A percentile compares a stretch with the other conserved stretches of the same genome.
Evolutionary conservation across 2,888 invertebrate species (phyloP).

Genomic region (Leptinotarsa rubiginosa): DNA sequence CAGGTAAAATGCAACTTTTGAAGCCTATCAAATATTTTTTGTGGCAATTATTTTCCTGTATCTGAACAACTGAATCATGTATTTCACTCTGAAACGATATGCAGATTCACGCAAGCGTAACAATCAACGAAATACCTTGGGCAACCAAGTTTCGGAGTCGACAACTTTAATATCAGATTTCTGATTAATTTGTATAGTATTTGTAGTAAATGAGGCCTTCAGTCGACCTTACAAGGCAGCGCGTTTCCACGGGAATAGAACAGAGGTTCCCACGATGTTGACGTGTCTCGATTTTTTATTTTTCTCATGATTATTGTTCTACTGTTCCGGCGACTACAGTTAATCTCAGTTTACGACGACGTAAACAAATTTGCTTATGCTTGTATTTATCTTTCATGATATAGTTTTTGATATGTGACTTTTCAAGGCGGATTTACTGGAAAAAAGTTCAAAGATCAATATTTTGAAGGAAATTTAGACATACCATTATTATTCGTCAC

Average conservation of each 20-base stretch:
- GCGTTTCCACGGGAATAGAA: conserved; percentile 54
- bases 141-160: neutral
- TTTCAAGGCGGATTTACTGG: too few species aligned
- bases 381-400: conserved; percentile 24
- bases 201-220: conserved; percentile 43
- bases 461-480: too few species aligned
- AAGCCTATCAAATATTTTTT: too few species aligned
- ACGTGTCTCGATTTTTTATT: conserved; percentile 32
- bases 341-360: conserved; percentile 10
- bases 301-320: conserved; percentile 32
- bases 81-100: neutral
- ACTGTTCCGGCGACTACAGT: conserved; percentile 23
- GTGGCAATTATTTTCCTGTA: too few species aligned
- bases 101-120: neutral
- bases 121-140: neutral
- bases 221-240: conserved; percentile 56
- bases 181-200: conserved; percentile 4
- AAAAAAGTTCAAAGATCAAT: too few species aligned
- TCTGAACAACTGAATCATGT: too few species aligned
- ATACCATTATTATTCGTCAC: too few species aligned
- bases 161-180: conserved; percentile 30
- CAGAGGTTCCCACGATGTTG: conserved; percentile 50
- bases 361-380: conserved; percentile 24
- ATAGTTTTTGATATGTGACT: too few species aligned
- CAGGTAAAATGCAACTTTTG: too few species aligned